Evolutionary conservation across 1,140 invertebrate species (phyloP).

Genomic region (Papilio helenus): DNA sequence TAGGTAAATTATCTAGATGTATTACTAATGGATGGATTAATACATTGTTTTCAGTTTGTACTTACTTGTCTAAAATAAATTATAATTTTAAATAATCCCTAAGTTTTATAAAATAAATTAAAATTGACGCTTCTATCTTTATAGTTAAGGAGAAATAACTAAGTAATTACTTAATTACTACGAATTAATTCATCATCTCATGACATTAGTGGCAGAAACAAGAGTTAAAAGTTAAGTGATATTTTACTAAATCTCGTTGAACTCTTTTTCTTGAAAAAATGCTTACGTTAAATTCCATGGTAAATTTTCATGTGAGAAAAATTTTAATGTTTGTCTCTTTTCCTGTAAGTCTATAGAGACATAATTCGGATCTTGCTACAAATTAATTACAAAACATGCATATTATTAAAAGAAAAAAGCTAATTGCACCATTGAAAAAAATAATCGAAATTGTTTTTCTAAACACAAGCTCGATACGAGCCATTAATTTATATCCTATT

Average conservation of each 20-base stretch:
- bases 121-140: not conserved
- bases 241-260: conserved; percentile 1
- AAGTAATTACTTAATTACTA: not conserved
- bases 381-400: not conserved
- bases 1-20: conserved; percentile 1
- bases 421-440: conserved; percentile 38
- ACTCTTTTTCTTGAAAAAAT: not conserved
- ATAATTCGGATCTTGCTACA: not conserved
- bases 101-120: conserved; percentile 15
- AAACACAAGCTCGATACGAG: conserved; percentile 77
- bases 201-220: not conserved
- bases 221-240: not conserved
- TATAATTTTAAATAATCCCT: conserved; percentile 25
- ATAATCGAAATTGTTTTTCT: conserved; percentile 46
- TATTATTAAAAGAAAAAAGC: not conserved
- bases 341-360: too few relatives aligned
- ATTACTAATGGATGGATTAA: conserved; percentile 31
- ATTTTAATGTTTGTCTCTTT: too few relatives aligned
- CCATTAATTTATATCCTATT: conserved; percentile 60
- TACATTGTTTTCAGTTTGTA: conserved; percentile 16
- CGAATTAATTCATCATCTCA: not conserved
- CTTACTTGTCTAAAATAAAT: conserved; percentile 32
- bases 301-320: not conserved
- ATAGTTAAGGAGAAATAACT: not conserved
- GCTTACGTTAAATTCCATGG: not conserved